Percentiles rank a stretch among this genome's conserved stretches.
phyloP scores from a whole-genome alignment of 2,888 invertebrate species.

The Lasioglossum leucozonium region DNA sequence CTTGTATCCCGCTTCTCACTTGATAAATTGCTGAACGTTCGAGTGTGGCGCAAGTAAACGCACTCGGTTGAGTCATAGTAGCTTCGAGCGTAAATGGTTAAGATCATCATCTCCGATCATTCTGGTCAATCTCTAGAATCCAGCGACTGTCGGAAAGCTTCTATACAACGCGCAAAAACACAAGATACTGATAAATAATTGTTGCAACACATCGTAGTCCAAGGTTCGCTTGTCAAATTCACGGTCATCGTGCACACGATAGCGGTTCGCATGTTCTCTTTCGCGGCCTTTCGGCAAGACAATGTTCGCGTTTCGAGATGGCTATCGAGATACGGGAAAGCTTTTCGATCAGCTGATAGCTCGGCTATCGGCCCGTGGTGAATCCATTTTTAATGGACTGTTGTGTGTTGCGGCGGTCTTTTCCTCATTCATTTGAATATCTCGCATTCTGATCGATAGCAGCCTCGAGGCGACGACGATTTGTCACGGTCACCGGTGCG shows the following conservation, averaged over 20 bases:
- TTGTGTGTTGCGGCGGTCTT: background rate
- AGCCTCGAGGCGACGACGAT: slow-evolving; percentile 51
- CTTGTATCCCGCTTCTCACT: background rate
- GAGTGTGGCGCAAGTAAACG: no score
- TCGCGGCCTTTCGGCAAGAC: background rate
- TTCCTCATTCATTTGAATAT: slow-evolving; percentile 40
- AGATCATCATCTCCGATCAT: background rate
- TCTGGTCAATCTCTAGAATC: background rate
- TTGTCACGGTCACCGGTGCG: slow-evolving; percentile 66
- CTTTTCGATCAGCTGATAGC: background rate
- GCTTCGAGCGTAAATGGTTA: background rate
- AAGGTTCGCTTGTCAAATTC: background rate
- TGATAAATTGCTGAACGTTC: background rate
- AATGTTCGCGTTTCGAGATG: background rate
- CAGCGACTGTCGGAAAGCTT: background rate
- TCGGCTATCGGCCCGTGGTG: background rate
- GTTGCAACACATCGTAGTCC: background rate
- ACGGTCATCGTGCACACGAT: background rate
- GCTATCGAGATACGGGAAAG: background rate
- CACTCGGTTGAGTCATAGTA: no score
- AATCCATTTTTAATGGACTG: slow-evolving; percentile 37
- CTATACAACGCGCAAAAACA: background rate
- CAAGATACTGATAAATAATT: background rate
- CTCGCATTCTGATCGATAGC: slow-evolving; percentile 44
- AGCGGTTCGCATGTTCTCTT: background rate